Evolutionary conservation across 1,140 invertebrate species (phyloP).

Genomic region (Orius laevigatus): DNA sequence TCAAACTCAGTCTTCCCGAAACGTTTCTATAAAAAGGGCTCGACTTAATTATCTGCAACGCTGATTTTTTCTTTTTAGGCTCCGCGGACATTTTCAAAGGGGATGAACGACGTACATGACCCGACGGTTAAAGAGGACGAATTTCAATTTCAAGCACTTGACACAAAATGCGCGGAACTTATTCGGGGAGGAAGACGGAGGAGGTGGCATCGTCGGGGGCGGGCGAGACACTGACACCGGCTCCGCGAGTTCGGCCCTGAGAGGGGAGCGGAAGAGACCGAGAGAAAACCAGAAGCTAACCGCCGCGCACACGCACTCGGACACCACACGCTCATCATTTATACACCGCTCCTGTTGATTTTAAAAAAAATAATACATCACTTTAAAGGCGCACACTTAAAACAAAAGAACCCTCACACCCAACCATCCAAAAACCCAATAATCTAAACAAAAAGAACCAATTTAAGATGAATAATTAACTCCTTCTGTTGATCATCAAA

Average conservation of each 20-base stretch:
- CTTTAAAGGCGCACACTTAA: too few relatives aligned
- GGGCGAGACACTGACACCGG: conserved; percentile 9
- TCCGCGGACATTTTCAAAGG: conserved; percentile 23
- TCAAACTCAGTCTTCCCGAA: conserved; percentile 27
- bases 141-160: conserved; percentile 21
- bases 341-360: too few relatives aligned
- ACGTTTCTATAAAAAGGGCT: conserved; percentile 29
- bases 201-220: conserved; percentile 14
- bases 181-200: not conserved
- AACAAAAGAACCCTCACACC: too few relatives aligned
- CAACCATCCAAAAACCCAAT: too few relatives aligned
- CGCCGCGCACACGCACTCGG: conserved; percentile 10
- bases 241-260: conserved; percentile 1
- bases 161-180: conserved; percentile 4
- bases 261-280: not conserved
- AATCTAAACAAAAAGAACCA: too few relatives aligned
- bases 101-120: conserved; percentile 23
- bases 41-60: conserved; percentile 27
- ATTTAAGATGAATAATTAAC: too few relatives aligned
- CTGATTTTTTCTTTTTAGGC: conserved; percentile 29
- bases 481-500: too few relatives aligned
- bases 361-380: too few relatives aligned
- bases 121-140: conserved; percentile 19
- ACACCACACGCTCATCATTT: too few relatives aligned
- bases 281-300: not conserved